These are phyloP conservation scores for Drosophila meridiana DNA, from an alignment of 2,888 invertebrate genomes.

Conservation along the genomic window DNA sequence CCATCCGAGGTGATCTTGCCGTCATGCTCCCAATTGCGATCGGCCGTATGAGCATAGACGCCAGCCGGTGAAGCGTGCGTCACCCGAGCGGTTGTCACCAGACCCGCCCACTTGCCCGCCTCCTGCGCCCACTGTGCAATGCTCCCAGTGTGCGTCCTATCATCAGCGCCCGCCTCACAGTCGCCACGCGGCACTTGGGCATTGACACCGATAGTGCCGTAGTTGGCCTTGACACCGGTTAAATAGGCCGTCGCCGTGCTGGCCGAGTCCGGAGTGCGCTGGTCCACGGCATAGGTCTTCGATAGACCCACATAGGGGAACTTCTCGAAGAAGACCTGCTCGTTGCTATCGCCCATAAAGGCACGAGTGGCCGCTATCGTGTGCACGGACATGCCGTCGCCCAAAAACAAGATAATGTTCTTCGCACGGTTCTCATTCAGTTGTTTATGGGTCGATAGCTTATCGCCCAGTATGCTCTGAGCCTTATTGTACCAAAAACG, in stretches of 20 bases:
- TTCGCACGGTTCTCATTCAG: slow-evolving; percentile 84
- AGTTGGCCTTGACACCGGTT: slow-evolving; percentile 92
- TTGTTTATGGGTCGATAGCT: slow-evolving; percentile 59
- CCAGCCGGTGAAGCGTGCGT: slow-evolving; percentile 92
- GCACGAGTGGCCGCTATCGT: slow-evolving; percentile 89
- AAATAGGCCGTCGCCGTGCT: slow-evolving; percentile 93
- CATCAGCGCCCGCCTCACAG: slow-evolving; percentile 87
- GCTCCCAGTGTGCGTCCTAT: slow-evolving; percentile 87
- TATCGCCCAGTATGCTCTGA: slow-evolving; percentile 71
- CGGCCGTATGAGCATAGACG: slow-evolving; percentile 89
- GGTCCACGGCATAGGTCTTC: slow-evolving; percentile 91
- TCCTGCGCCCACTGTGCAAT: slow-evolving; percentile 90
- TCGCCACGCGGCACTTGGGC: slow-evolving; percentile 88
- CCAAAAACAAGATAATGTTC: slow-evolving; percentile 90
- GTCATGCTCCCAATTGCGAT: slow-evolving; percentile 90
- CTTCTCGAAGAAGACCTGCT: slow-evolving; percentile 87
- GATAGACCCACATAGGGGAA: slow-evolving; percentile 86
- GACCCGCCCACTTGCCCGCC: slow-evolving; percentile 87
- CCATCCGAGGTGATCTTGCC: slow-evolving; percentile 85
- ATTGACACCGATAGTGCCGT: slow-evolving; percentile 90
- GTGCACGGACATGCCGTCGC: slow-evolving; percentile 91
- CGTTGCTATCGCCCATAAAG: slow-evolving; percentile 88
- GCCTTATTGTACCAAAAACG: slow-evolving; percentile 82
- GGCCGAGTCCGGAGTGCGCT: slow-evolving; percentile 93
- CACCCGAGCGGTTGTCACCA: slow-evolving; percentile 91